phyloP scores from a whole-genome alignment of 2,888 invertebrate species.

The Cancer borealis region DNA sequence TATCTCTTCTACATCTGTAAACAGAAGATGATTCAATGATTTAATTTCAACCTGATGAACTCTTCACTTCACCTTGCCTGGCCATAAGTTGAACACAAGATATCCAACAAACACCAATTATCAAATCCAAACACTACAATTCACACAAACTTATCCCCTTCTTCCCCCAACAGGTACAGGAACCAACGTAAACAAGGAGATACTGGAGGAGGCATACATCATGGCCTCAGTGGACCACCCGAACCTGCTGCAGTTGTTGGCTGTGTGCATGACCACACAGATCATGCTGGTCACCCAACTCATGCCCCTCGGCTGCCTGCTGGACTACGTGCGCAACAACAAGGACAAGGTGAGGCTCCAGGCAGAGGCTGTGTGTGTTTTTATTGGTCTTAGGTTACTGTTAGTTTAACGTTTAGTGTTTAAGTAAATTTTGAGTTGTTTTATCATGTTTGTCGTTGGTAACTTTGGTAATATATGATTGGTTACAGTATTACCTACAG shows the following conservation, averaged over 20 bases:
- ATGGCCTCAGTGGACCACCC: constrained; percentile 99
- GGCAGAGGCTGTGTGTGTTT: background rate
- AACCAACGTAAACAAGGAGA: constrained; percentile 93
- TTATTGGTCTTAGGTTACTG: no score
- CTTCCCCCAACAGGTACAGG: constrained; percentile 79
- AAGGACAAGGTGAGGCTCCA: constrained; percentile 83
- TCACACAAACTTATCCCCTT: background rate
- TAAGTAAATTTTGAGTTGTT: no score
- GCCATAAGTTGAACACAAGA: no score
- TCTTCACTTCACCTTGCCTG: no score
- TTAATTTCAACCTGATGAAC: no score
- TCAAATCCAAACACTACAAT: background rate
- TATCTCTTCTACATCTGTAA: no score
- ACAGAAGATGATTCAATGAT: no score
- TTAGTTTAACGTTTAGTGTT: no score
- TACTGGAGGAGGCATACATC: constrained; percentile 96
- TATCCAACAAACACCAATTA: background rate
- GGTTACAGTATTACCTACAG: no score
- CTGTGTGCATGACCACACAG: constrained; percentile 97
- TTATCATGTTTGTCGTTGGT: no score
- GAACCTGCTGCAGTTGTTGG: constrained; percentile 94
- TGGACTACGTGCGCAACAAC: constrained; percentile 95
- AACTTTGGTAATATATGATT: no score
- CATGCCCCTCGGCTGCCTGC: constrained; percentile 97
- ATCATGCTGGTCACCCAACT: constrained; percentile 99